phyloP scores from a whole-genome alignment of 2,113 vertebrate genomes.

The Prunella himalayana region DNA sequence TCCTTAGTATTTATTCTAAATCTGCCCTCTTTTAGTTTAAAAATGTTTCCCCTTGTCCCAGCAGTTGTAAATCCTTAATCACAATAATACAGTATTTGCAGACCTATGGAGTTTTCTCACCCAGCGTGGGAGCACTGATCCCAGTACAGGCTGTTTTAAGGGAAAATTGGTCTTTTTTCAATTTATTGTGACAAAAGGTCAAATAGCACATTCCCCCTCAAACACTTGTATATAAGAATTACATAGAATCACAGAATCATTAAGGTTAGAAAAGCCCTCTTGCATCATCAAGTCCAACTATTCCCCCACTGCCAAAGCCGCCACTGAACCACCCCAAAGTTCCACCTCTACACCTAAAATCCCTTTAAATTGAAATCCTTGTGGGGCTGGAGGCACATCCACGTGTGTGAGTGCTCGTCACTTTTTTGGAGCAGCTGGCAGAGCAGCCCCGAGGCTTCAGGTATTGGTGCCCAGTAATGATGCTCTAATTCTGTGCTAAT shows the following conservation, averaged over 20 bases:
- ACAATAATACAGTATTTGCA: background rate
- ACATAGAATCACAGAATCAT: background rate
- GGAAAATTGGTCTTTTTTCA: background rate
- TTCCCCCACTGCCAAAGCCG: background rate
- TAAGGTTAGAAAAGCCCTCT: background rate
- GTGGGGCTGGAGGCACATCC: background rate
- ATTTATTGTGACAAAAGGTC: background rate
- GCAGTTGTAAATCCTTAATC: background rate
- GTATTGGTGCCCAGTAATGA: background rate
- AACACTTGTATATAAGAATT: background rate
- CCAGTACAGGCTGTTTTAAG: background rate
- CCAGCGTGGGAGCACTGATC: background rate
- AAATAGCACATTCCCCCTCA: background rate
- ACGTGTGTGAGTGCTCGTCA: fast-evolving
- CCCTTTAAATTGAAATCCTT: background rate
- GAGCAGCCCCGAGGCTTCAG: background rate
- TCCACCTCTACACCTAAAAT: background rate
- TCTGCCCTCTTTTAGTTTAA: background rate
- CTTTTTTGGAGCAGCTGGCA: background rate
- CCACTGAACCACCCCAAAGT: background rate
- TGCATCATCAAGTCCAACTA: background rate
- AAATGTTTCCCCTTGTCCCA: background rate
- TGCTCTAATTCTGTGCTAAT: background rate
- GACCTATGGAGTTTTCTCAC: background rate
- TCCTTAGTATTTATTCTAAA: background rate